Evolutionary conservation across 2,113 vertebrate genomes (phyloP).

Genomic region (Rhegmatorhina hoffmannsi): DNA sequence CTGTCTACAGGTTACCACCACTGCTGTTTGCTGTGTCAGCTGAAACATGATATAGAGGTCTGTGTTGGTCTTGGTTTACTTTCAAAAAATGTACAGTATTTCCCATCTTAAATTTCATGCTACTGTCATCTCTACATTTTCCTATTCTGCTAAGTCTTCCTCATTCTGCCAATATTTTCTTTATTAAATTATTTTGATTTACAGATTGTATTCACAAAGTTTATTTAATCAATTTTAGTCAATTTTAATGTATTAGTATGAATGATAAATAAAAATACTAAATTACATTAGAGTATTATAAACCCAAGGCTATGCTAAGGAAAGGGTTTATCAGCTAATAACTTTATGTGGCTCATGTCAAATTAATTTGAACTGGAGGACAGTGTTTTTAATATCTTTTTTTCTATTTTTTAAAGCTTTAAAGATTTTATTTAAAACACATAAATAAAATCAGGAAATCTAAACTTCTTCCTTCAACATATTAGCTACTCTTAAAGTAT

Average conservation of each 20-base stretch:
- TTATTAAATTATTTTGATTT: neutral
- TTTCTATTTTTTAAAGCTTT: neutral
- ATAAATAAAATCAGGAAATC: slow-evolving; percentile 41
- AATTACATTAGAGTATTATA: neutral
- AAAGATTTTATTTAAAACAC: slow-evolving; percentile 42
- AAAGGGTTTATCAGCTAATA: neutral
- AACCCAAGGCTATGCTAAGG: neutral
- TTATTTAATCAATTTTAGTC: neutral
- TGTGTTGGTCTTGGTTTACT: neutral
- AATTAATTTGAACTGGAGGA: neutral
- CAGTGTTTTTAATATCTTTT: neutral
- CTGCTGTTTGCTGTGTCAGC: neutral
- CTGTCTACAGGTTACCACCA: neutral
- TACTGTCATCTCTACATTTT: neutral
- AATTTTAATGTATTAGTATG: neutral
- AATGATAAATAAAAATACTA: neutral
- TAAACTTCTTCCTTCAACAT: neutral
- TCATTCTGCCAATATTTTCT: neutral
- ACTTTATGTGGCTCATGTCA: neutral
- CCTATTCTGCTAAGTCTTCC: neutral
- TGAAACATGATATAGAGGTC: neutral
- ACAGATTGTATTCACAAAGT: neutral
- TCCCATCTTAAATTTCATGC: neutral
- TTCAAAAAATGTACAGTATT: neutral
- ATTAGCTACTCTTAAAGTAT: neutral